Base-by-base conservation (phyloP, 2,113 vertebrate species). In the Pteronura brasiliensis region DNA sequence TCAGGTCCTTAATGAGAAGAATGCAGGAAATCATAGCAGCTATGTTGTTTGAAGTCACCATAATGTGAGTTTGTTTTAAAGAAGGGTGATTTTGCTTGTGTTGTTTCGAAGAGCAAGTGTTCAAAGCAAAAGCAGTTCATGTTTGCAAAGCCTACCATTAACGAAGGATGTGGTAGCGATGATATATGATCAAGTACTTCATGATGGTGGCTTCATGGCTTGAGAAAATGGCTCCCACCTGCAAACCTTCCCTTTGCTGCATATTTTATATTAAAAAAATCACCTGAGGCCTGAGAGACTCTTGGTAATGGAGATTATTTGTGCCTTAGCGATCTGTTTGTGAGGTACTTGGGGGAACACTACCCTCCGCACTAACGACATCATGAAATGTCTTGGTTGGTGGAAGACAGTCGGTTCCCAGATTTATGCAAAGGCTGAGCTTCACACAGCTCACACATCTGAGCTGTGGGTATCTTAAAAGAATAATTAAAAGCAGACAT, bases 311-410 rank as follows among this genome's bases (percentile, higher is more conserved):
- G 42, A 20, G 27, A 67, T 5, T 23, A 9, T 42, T 6, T 42
- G 10, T n/a, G 4, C 65, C 25, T 18, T 42, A 42, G 9, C 15
- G 3, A 6, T 12, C 44, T 34, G 17, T 27, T 42, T 4, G 42
- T 42, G 42, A 42, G 42, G 42, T 42, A 5, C 42, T 42, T 42
- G 42, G 42, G 42, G 14, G 29, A 61, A 2, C 3, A 0, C 42
- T 42, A 42, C 6, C 42, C 42, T 42, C 6, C 6, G 6, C 42
- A 6, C 1, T 21, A 21, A 67, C 25, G 4, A 12, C 25, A 15
- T 3, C 2, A 0, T 3, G 34, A 1, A 34, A 15, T n/a, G 59
- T 17, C 27, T 12, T 9, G 0, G 0, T 21, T 34, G 31, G 12
- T 1, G 23, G 29, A 14, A 13, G 17, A 55, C 4, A 42, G 5